phyloP scores from a whole-genome alignment of 2,113 vertebrate genomes.

The Ranitomeya variabilis region DNA sequence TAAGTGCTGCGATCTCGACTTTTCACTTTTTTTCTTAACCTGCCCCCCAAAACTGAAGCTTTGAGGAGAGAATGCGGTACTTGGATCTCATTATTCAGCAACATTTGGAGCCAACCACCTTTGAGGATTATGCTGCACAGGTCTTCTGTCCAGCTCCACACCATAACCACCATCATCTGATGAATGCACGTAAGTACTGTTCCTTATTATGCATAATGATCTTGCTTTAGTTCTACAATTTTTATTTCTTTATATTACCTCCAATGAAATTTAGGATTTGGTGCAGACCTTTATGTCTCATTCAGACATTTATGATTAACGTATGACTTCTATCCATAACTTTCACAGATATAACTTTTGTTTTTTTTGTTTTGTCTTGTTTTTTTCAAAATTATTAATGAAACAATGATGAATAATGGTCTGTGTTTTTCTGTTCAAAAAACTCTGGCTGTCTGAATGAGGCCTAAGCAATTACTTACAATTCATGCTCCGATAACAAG shows the following conservation, averaged over 20 bases:
- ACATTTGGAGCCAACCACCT: slow-evolving; percentile 92
- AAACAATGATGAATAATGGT: no score
- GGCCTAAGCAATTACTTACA: no score
- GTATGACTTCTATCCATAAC: neutral
- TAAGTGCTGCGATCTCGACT: no score
- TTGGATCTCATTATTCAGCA: slow-evolving; percentile 94
- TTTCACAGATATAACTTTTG: no score
- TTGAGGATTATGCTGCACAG: slow-evolving; percentile 96
- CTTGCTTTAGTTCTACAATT: neutral
- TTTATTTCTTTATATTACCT: neutral
- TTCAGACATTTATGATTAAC: neutral
- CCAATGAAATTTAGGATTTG: neutral
- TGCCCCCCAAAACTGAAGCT: slow-evolving; percentile 71
- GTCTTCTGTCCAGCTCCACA: slow-evolving; percentile 96
- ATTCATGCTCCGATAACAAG: neutral
- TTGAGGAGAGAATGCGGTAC: slow-evolving; percentile 94
- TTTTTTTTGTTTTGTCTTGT: no score
- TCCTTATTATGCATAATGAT: neutral
- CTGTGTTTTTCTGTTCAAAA: no score
- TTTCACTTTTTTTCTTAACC: slow-evolving; percentile 14
- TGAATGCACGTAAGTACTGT: slow-evolving; percentile 80
- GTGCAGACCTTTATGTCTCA: neutral
- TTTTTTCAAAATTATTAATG: neutral
- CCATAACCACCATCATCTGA: slow-evolving; percentile 84
- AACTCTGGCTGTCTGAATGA: no score